Percentiles rank a stretch among this genome's conserved stretches.
These are phyloP conservation scores for Nibea albiflora DNA, from an alignment of 2,113 vertebrate species.

Conservation along the genomic window DNA sequence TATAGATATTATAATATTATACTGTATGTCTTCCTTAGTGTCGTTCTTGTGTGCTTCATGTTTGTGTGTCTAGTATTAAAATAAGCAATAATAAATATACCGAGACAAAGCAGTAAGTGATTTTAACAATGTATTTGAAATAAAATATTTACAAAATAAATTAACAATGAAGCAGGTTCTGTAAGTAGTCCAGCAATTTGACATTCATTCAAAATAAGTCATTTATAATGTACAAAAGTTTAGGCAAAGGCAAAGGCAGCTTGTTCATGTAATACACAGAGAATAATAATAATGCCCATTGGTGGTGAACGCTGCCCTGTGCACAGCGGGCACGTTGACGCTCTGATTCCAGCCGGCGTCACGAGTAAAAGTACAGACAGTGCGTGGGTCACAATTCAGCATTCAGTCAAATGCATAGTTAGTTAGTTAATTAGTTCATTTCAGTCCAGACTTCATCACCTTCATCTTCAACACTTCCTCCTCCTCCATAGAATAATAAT, in stretches of 20 bases:
- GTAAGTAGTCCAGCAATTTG: slow-evolving; percentile 15
- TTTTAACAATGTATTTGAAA: slow-evolving; percentile 63
- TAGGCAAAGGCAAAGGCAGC: slow-evolving; percentile 74
- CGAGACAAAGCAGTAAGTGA: neutral
- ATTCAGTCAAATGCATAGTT: slow-evolving; percentile 77
- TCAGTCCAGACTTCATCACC: slow-evolving; percentile 15
- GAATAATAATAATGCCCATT: slow-evolving; percentile 35
- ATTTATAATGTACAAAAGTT: slow-evolving; percentile 74
- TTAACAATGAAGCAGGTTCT: slow-evolving; percentile 37
- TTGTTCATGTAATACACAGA: slow-evolving; percentile 45
- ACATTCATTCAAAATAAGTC: slow-evolving; percentile 69
- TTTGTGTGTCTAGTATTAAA: neutral
- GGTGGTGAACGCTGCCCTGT: slow-evolving; percentile 17
- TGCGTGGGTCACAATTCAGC: slow-evolving; percentile 51
- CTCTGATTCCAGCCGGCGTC: slow-evolving; percentile 41
- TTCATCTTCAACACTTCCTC: neutral
- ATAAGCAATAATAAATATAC: neutral
- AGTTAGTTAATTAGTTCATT: slow-evolving; percentile 18
- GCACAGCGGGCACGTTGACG: slow-evolving; percentile 39
- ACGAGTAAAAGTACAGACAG: slow-evolving; percentile 51
- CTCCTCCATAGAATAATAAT: slow-evolving; percentile 16
- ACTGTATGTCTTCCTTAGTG: neutral
- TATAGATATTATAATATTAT: too few species aligned
- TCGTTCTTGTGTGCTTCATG: neutral
- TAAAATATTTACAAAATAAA: slow-evolving; percentile 73